A percentile compares a stretch with the other conserved stretches of the same genome.
These are phyloP conservation scores for Sapajus apella DNA, from an alignment of 2,113 vertebrate species.

Conservation along the genomic window DNA sequence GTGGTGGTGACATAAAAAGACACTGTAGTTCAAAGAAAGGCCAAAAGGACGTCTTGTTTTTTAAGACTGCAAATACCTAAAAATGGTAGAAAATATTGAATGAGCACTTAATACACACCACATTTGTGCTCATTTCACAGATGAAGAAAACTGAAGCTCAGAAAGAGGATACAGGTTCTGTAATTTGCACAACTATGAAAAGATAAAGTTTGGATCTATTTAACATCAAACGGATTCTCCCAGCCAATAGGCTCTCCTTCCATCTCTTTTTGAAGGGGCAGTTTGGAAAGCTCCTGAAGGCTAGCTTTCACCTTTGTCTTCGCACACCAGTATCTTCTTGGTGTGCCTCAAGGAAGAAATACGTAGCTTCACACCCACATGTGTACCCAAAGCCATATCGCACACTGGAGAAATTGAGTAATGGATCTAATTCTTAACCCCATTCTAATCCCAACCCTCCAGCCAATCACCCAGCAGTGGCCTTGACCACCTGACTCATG, in stretches of 20 bases:
- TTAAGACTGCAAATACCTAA: neutral
- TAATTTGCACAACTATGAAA: neutral
- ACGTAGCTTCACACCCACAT: neutral
- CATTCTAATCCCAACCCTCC: neutral
- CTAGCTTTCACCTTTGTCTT: neutral
- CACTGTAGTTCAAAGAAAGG: neutral
- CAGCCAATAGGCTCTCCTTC: neutral
- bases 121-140: neutral
- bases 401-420: neutral
- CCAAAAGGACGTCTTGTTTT: neutral
- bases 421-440: constrained; percentile 9
- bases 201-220: neutral
- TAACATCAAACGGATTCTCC: rapidly evolving
- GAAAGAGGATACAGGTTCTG: neutral
- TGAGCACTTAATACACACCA: rapidly evolving
- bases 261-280: neutral
- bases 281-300: neutral
- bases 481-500: neutral
- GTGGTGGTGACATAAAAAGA: neutral
- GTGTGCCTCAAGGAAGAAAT: neutral
- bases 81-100: neutral
- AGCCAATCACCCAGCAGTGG: neutral
- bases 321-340: neutral
- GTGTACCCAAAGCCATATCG: neutral
- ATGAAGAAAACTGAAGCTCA: neutral